Percentiles rank a stretch among this genome's conserved stretches.
phyloP scores from a whole-genome alignment of 2,113 vertebrate genomes.

The Osmerus mordax region DNA sequence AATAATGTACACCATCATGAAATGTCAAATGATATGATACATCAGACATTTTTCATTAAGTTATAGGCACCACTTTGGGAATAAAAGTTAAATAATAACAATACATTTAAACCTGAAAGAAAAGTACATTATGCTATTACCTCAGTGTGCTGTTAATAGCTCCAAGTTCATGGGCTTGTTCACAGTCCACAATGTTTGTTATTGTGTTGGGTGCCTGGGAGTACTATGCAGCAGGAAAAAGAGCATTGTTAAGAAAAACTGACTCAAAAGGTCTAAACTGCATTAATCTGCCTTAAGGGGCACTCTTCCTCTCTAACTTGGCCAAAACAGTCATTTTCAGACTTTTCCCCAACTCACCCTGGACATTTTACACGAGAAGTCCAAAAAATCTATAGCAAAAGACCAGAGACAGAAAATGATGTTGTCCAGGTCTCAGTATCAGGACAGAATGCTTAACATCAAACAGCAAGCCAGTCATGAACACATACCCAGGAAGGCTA shows the following conservation, averaged over 20 bases:
- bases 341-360: too few relatives aligned
- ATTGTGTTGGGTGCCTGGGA: slow-evolving; percentile 72
- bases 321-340: too few relatives aligned
- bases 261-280: too few relatives aligned
- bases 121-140: slow-evolving; percentile 58
- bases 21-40: background rate
- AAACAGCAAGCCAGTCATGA: background rate
- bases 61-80: too few relatives aligned
- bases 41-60: background rate
- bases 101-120: background rate
- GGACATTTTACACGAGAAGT: too few relatives aligned
- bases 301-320: too few relatives aligned
- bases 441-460: background rate
- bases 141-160: slow-evolving; percentile 94
- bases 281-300: too few relatives aligned
- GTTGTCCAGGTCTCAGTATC: too few relatives aligned
- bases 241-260: too few relatives aligned
- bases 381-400: too few relatives aligned
- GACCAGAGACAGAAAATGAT: too few relatives aligned
- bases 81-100: background rate
- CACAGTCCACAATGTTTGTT: slow-evolving; percentile 81
- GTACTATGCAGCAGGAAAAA: slow-evolving; percentile 67
- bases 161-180: slow-evolving; percentile 88
- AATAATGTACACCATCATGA: too few relatives aligned
- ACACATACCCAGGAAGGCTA: background rate